These are phyloP conservation scores for Macrostomum lignano DNA, from an alignment of 1,140 invertebrate genomes.

Conservation along the genomic window DNA sequence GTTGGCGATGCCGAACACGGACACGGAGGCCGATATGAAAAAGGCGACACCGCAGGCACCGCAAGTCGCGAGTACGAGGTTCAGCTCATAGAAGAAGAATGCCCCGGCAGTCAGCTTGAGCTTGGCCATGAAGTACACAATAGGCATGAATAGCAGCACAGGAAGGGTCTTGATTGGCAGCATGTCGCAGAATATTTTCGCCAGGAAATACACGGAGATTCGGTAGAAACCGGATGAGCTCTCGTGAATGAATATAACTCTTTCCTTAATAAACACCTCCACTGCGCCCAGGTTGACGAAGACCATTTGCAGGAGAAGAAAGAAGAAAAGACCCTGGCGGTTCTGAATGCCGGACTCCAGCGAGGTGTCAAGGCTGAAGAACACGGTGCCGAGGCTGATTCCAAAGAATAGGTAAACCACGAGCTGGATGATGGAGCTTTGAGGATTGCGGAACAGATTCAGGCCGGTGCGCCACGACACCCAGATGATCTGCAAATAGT, in stretches of 20 bases:
- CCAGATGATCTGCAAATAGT: constrained; percentile 10
- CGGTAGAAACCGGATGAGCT: constrained; percentile 8
- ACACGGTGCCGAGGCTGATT: constrained; percentile 19
- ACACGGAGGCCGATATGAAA: constrained; percentile 4
- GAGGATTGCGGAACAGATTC: constrained; percentile 18
- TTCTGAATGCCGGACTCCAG: constrained; percentile 18
- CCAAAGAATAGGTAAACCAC: constrained; percentile 17
- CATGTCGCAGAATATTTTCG: constrained; percentile 8
- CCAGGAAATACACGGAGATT: constrained; percentile 5
- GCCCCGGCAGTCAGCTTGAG: constrained; percentile 1
- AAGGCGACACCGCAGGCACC: constrained; percentile 5
- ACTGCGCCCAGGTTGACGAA: constrained; percentile 6
- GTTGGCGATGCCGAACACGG: constrained; percentile 8
- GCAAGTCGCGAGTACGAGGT: background rate
- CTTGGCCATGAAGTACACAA: constrained; percentile 8
- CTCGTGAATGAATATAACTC: constrained; percentile 6
- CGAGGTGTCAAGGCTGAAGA: constrained; percentile 14
- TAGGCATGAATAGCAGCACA: constrained; percentile 3
- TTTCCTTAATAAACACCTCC: constrained; percentile 6
- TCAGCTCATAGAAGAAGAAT: constrained; percentile 5
- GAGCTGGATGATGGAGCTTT: constrained; percentile 15
- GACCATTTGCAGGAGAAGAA: constrained; percentile 3
- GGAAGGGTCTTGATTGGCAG: constrained; percentile 8
- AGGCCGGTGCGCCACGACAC: constrained; percentile 13
- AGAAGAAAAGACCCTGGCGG: constrained; percentile 5